phyloP scores from a whole-genome alignment of 2,113 vertebrate genomes.

The Meleagris gallopavo region DNA sequence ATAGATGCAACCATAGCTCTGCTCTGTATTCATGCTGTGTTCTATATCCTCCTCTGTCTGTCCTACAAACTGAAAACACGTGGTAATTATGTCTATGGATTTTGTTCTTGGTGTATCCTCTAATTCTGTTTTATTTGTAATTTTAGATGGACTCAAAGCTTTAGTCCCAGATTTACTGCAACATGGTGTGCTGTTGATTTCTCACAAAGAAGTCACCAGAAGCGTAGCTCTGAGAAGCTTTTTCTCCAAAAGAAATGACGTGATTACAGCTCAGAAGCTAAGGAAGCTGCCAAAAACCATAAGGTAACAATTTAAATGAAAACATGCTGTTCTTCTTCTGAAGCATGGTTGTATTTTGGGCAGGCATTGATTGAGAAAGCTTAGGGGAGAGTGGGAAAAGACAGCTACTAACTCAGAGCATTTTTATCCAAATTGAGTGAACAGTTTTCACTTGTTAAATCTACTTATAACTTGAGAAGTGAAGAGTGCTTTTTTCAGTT shows the following conservation, averaged over 20 bases:
- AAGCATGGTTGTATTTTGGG: background rate
- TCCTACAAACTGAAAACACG: background rate
- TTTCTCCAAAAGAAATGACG: background rate
- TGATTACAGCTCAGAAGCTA: background rate
- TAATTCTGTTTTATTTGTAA: constrained; percentile 23
- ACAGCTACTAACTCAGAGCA: background rate
- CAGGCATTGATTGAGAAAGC: background rate
- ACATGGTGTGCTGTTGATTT: background rate
- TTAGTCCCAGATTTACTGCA: background rate
- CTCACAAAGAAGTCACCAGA: background rate
- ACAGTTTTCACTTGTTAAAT: background rate
- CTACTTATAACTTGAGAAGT: background rate
- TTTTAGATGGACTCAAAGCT: constrained; percentile 3
- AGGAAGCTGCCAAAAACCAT: background rate
- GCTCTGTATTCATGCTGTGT: background rate
- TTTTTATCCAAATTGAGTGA: background rate
- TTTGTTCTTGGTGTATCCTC: background rate
- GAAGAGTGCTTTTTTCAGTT: background rate
- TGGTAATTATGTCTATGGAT: background rate
- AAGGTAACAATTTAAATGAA: constrained; percentile 13
- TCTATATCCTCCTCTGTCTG: background rate
- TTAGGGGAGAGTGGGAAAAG: background rate
- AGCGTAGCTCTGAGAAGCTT: background rate
- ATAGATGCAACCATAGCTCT: background rate
- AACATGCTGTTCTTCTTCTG: background rate